Conservation (phyloP, 2,113 vertebrate species). For the Lepisosteus oculatus region DNA sequence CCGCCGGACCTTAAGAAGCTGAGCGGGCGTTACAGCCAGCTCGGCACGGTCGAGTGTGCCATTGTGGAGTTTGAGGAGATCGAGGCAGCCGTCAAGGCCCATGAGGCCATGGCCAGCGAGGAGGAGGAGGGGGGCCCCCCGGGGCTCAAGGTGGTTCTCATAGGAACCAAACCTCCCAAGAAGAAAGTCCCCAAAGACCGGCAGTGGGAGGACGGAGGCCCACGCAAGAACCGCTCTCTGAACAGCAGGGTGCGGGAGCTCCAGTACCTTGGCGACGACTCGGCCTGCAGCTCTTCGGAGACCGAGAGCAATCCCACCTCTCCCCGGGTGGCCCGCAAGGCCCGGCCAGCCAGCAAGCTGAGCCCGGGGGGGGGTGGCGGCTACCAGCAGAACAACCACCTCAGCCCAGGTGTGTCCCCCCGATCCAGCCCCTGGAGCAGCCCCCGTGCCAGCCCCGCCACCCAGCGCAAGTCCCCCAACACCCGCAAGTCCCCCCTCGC, state of each 20-base stretch:
- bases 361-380: constrained; percentile 63
- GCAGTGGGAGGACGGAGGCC: constrained; percentile 63
- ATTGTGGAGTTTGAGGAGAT: constrained; percentile 95
- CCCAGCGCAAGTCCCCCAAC: constrained; percentile 73
- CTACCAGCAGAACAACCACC: constrained; percentile 74
- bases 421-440: constrained; percentile 92
- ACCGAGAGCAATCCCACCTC: constrained; percentile 88
- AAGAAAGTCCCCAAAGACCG: constrained; percentile 87
- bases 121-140: constrained; percentile 54
- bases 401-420: constrained; percentile 86
- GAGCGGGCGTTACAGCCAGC: constrained; percentile 79
- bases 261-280: constrained; percentile 86
- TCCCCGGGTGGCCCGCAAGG: constrained; percentile 74
- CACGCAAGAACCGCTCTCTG: constrained; percentile 74
- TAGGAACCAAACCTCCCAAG: constrained; percentile 90
- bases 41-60: constrained; percentile 85
- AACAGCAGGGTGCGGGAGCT: constrained; percentile 90
- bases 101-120: constrained; percentile 68
- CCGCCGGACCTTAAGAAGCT: constrained; percentile 85
- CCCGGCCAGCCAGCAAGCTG: constrained; percentile 66
- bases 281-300: constrained; percentile 91
- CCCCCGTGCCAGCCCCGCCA: constrained; percentile 72
- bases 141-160: constrained; percentile 80
- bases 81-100: constrained; percentile 84
- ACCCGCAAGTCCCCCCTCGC: constrained; percentile 78